phyloP scores from a whole-genome alignment of 2,888 invertebrate species.

The Watsonalla cultraria region DNA sequence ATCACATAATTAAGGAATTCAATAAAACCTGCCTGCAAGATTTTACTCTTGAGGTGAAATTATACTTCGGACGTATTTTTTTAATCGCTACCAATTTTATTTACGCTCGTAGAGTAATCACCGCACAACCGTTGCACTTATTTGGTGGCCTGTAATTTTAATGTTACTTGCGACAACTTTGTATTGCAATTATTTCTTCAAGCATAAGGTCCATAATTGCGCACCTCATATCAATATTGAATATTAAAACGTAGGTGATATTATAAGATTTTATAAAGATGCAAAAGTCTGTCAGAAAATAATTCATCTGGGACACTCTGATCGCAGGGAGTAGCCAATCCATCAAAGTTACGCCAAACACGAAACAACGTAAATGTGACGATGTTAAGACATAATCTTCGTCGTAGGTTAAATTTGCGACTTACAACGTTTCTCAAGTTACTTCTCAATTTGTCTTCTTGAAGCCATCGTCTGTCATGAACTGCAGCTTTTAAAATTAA shows the following conservation, averaged over 20 bases:
- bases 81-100: constrained; percentile 50
- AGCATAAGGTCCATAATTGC: constrained; percentile 29
- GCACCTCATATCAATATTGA: constrained; percentile 10
- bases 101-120: constrained; percentile 43
- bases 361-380: not conserved
- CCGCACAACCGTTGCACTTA: constrained; percentile 33
- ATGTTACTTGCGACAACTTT: constrained; percentile 25
- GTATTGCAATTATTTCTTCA: constrained; percentile 20
- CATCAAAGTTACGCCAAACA: constrained; percentile 11
- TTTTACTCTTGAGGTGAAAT: constrained; percentile 16
- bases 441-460: constrained; percentile 13
- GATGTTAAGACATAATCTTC: not conserved
- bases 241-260: constrained; percentile 25
- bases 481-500: not conserved
- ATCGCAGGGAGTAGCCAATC: constrained; percentile 24
- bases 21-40: constrained; percentile 35
- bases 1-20: constrained; percentile 45
- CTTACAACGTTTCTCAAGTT: not conserved
- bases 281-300: constrained; percentile 38
- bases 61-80: constrained; percentile 22
- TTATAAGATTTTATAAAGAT: constrained; percentile 51
- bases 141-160: constrained; percentile 53
- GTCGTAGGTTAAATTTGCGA: not conserved
- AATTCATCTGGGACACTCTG: constrained; percentile 35
- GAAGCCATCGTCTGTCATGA: not conserved